Evolutionary conservation across 2,797 vertebrate species (phyloP).

Genomic region (Meriones psammophilus): DNA sequence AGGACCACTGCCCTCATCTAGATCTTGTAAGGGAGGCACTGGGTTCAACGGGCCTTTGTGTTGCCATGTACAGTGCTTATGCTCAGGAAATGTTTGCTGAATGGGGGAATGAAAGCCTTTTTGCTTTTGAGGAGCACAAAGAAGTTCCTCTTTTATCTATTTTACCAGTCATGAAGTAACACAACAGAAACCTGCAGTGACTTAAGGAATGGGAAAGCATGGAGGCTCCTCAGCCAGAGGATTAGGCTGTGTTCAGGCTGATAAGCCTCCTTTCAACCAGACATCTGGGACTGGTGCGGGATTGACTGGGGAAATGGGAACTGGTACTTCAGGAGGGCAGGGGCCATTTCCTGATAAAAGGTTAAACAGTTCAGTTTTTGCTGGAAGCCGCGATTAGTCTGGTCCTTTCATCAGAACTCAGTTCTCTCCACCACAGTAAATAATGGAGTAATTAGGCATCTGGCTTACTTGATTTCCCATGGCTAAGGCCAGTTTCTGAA

Average conservation of each 20-base stretch:
- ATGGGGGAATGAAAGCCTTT: not conserved
- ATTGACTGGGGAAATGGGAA: not conserved
- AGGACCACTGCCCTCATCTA: not conserved
- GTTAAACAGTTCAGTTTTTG: slow-evolving; percentile 84
- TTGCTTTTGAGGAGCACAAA: not conserved
- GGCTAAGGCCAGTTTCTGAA: slow-evolving; percentile 85
- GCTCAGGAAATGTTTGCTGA: not conserved
- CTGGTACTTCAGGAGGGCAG: not conserved
- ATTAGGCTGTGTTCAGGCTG: not conserved
- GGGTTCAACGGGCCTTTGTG: not conserved
- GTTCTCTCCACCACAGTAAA: slow-evolving; percentile 84
- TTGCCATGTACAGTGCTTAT: not conserved
- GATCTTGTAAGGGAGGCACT: not conserved
- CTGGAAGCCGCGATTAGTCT: slow-evolving; percentile 85
- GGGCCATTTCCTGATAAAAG: slow-evolving; percentile 78
- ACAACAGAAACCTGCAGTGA: not conserved
- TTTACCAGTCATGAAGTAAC: not conserved
- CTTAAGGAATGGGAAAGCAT: not conserved
- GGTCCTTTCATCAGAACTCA: slow-evolving; percentile 87
- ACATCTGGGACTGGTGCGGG: not conserved
- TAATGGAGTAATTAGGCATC: slow-evolving; percentile 89
- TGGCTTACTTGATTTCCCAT: slow-evolving; percentile 86
- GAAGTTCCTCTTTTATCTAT: not conserved
- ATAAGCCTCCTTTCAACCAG: slow-evolving; percentile 13
- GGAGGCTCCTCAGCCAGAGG: not conserved